Percentiles rank a stretch among this genome's conserved stretches.
These are phyloP conservation scores for Melopsittacus undulatus DNA, from an alignment of 2,797 vertebrate genomes.

Conservation along the genomic window DNA sequence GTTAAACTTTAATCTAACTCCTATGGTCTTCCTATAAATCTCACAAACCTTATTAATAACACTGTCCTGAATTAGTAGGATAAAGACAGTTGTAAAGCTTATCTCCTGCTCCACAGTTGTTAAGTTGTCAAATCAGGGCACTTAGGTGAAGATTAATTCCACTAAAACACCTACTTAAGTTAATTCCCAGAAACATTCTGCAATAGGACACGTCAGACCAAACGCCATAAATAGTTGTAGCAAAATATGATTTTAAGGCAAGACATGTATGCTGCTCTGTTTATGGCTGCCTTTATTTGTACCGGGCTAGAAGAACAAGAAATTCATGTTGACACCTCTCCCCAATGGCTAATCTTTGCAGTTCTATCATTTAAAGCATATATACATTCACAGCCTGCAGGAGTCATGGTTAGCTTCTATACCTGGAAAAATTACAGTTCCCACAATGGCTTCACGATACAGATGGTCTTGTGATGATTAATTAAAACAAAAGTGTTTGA, in stretches of 20 bases:
- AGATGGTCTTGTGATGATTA: not conserved
- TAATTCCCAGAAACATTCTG: not conserved
- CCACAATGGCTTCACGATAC: not conserved
- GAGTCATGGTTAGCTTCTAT: not conserved
- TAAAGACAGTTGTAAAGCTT: conserved; percentile 1
- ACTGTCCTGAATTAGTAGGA: conserved; percentile 28
- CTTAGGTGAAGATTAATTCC: conserved; percentile 22
- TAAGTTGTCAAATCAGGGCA: conserved; percentile 29
- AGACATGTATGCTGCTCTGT: not conserved
- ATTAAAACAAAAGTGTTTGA: not conserved
- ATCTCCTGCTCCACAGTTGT: not conserved
- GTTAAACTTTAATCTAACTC: not conserved
- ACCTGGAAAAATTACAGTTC: not conserved
- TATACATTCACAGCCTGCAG: not conserved
- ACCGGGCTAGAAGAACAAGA: not conserved
- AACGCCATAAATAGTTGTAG: not conserved
- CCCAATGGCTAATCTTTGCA: not conserved
- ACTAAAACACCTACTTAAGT: not conserved
- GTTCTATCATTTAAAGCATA: not conserved
- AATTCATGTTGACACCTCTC: not conserved
- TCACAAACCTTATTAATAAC: not conserved
- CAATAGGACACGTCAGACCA: not conserved
- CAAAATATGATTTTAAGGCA: not conserved
- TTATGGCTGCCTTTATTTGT: not conserved
- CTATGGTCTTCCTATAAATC: not conserved